Conservation (phyloP, 1,140 invertebrate species). For the Harlomillsia oculata region DNA sequence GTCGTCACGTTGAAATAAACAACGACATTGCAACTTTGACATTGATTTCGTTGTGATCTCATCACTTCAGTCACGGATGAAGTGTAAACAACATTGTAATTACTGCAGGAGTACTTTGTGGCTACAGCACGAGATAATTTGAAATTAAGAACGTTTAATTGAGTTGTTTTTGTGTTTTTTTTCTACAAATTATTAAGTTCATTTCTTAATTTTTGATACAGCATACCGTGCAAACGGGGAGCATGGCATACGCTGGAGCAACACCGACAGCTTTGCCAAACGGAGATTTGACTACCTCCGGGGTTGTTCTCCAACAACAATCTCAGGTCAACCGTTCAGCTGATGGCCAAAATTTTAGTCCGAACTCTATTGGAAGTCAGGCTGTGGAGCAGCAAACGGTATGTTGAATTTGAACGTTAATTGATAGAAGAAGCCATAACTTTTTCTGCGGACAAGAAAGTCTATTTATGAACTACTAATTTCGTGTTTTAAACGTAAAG, state of each 20-base stretch:
- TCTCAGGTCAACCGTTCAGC: slow-evolving; percentile 1
- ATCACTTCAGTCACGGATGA: too few relatives aligned
- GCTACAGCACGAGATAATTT: too few relatives aligned
- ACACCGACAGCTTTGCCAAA: slow-evolving; percentile 27
- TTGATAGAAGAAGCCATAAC: background rate
- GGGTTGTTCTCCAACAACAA: slow-evolving; percentile 31
- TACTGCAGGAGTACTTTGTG: too few relatives aligned
- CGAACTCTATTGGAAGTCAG: slow-evolving; percentile 20
- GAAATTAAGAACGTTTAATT: too few relatives aligned
- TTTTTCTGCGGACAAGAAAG: background rate
- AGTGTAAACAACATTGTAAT: too few relatives aligned
- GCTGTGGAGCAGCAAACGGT: slow-evolving; percentile 35
- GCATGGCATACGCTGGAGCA: slow-evolving; percentile 27
- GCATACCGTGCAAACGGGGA: slow-evolving; percentile 91
- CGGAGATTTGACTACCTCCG: slow-evolving; percentile 28
- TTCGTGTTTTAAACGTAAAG: background rate
- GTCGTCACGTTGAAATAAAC: too few relatives aligned
- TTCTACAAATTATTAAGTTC: slow-evolving; percentile 7
- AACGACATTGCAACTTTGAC: too few relatives aligned
- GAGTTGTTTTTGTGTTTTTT: too few relatives aligned
- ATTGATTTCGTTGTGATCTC: too few relatives aligned
- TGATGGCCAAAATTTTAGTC: slow-evolving; percentile 24
- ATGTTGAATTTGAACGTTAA: background rate
- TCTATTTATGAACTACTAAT: background rate
- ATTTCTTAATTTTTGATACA: slow-evolving; percentile 50